A percentile compares a stretch with the other conserved stretches of the same genome.
These are phyloP conservation scores for Acipenser ruthenus DNA, from an alignment of 2,797 vertebrate species.

Conservation along the genomic window DNA sequence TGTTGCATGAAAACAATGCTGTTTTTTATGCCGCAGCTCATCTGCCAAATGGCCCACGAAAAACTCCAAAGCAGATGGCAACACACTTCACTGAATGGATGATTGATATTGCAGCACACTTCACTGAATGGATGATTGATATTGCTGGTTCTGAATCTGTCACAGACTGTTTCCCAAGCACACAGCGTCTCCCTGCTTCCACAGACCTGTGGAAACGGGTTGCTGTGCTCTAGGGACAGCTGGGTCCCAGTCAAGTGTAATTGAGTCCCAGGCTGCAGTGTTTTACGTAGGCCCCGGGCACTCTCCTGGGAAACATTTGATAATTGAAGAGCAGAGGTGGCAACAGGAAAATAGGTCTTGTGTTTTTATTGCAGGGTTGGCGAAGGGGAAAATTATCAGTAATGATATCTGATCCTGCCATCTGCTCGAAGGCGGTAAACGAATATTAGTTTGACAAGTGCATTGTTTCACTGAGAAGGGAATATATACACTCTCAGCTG, in stretches of 20 bases:
- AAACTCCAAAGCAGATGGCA: slow-evolving; percentile 69
- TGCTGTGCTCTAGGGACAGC: slow-evolving; percentile 38
- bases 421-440: too few relatives aligned
- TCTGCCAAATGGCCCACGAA: slow-evolving; percentile 54
- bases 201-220: slow-evolving; percentile 25
- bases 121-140: slow-evolving; percentile 73
- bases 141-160: slow-evolving; percentile 24
- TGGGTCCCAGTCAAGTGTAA: slow-evolving; percentile 48
- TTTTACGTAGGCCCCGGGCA: slow-evolving; percentile 34
- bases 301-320: too few relatives aligned
- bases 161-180: slow-evolving; percentile 13
- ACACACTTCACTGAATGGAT: slow-evolving; percentile 59
- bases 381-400: too few relatives aligned
- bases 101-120: slow-evolving; percentile 67
- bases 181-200: not conserved
- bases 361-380: too few relatives aligned
- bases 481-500: too few relatives aligned
- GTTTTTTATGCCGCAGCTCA: slow-evolving; percentile 56
- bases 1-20: slow-evolving; percentile 71
- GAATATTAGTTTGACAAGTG: too few relatives aligned
- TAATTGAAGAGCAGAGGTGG: too few relatives aligned
- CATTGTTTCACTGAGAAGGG: too few relatives aligned
- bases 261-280: slow-evolving; percentile 49
- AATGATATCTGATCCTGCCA: too few relatives aligned
- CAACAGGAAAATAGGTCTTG: too few relatives aligned